These are phyloP conservation scores for Antedon mediterranea DNA, from an alignment of 53 echinoderm and acorn worm species.

Conservation along the genomic window DNA sequence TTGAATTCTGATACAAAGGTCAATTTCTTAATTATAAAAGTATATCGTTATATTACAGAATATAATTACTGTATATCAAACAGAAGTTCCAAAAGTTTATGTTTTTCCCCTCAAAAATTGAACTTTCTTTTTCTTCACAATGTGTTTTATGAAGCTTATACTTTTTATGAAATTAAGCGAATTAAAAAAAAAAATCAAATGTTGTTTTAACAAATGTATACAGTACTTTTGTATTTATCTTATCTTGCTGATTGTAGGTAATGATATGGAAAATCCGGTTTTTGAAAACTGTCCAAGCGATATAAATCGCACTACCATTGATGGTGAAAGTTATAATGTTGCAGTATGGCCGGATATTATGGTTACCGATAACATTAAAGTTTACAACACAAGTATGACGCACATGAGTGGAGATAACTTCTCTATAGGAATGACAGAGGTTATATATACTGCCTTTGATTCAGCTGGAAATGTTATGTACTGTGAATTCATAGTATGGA, in stretches of 20 bases:
- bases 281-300: neutral
- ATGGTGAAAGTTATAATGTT: neutral
- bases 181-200: too few species aligned
- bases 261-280: neutral
- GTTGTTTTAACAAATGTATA: too few species aligned
- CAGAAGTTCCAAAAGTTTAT: too few species aligned
- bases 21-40: too few species aligned
- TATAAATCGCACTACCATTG: neutral
- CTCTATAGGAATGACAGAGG: neutral
- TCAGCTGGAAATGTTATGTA: neutral
- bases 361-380: neutral
- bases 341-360: neutral
- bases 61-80: too few species aligned
- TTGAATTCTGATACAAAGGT: too few species aligned
- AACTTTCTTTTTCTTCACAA: too few species aligned
- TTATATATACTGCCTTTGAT: neutral
- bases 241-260: neutral
- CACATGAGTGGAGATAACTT: neutral
- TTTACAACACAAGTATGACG: neutral
- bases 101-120: too few species aligned
- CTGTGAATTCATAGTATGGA: neutral
- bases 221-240: too few species aligned
- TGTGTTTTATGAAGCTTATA: too few species aligned
- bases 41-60: too few species aligned
- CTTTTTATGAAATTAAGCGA: too few species aligned